These are phyloP conservation scores for Antheraea pernyi DNA, from an alignment of 1,140 invertebrate species.

Conservation along the genomic window DNA sequence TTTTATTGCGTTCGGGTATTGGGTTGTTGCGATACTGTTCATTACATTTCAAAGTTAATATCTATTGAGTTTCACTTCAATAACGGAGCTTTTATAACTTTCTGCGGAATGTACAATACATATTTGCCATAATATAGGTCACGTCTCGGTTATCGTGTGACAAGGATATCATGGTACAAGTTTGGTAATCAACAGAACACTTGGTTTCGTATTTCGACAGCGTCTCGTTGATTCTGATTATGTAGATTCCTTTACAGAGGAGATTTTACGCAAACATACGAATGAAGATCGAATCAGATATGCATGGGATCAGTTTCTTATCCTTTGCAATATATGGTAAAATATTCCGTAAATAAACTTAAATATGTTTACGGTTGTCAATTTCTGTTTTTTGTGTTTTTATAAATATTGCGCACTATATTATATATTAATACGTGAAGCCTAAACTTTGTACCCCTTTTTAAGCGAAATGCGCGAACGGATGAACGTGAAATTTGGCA, in stretches of 20 bases:
- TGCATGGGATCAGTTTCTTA: slow-evolving; percentile 58
- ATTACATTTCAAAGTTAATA: slow-evolving; percentile 55
- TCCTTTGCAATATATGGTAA: slow-evolving; percentile 42
- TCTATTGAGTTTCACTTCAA: slow-evolving; percentile 24
- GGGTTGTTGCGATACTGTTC: slow-evolving; percentile 50
- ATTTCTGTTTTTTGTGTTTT: slow-evolving; percentile 1
- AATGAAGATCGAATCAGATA: slow-evolving; percentile 62
- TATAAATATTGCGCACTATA: too few species aligned
- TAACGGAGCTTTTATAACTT: neutral
- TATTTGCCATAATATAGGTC: neutral
- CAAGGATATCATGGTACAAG: slow-evolving; percentile 23
- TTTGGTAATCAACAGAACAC: slow-evolving; percentile 35
- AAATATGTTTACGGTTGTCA: slow-evolving; percentile 23
- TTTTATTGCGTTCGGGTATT: slow-evolving; percentile 65
- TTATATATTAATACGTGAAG: too few species aligned
- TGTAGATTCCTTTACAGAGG: slow-evolving; percentile 53
- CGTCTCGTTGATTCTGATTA: slow-evolving; percentile 59
- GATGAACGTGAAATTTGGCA: too few species aligned
- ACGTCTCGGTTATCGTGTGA: neutral
- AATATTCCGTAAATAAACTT: slow-evolving; percentile 43
- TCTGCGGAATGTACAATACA: neutral
- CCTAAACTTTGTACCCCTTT: too few species aligned
- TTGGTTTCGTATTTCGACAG: slow-evolving; percentile 47
- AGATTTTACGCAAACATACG: slow-evolving; percentile 60
- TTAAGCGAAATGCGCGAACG: too few species aligned